Percentiles rank a stretch among this genome's conserved stretches.
Evolutionary conservation across 1,140 invertebrate genomes (phyloP).

Genomic region (Brachionus sp.): DNA sequence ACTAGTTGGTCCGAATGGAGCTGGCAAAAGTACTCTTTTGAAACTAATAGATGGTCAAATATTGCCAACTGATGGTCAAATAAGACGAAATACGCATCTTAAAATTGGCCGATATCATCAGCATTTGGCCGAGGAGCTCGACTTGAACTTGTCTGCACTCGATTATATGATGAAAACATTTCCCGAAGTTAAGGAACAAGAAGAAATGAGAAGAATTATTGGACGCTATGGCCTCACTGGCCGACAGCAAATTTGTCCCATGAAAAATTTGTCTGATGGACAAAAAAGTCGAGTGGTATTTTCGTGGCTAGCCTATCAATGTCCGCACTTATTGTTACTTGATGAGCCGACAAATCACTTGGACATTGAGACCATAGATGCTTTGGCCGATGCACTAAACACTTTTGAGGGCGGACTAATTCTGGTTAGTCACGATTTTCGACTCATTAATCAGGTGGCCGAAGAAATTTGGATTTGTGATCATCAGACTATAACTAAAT

Average conservation of each 20-base stretch:
- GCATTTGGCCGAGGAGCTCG: slow-evolving; percentile 91
- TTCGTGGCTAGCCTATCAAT: slow-evolving; percentile 91
- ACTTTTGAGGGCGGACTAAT: slow-evolving; percentile 97
- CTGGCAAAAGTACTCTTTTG: slow-evolving; percentile 93
- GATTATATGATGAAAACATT: slow-evolving; percentile 98
- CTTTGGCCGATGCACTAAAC: slow-evolving; percentile 92
- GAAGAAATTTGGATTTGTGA: slow-evolving; percentile 99
- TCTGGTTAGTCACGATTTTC: slow-evolving; percentile 93
- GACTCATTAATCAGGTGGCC: slow-evolving; percentile 96
- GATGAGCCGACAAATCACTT: slow-evolving; percentile 97
- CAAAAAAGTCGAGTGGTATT: slow-evolving; percentile 97
- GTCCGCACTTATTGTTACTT: slow-evolving; percentile 83
- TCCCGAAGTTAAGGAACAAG: slow-evolving; percentile 92
- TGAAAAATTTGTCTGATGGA: slow-evolving; percentile 93
- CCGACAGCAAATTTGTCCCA: slow-evolving; percentile 93
- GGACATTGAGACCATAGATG: slow-evolving; percentile 84
- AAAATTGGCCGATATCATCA: slow-evolving; percentile 96
- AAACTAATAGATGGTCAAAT: slow-evolving; percentile 93
- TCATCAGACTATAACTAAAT: slow-evolving; percentile 89
- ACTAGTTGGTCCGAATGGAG: slow-evolving; percentile 94
- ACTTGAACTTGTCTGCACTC: slow-evolving; percentile 86
- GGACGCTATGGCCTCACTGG: slow-evolving; percentile 94
- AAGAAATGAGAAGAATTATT: slow-evolving; percentile 98
- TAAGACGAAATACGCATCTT: slow-evolving; percentile 93
- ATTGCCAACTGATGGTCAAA: slow-evolving; percentile 89